These are phyloP conservation scores for Caprella mutica DNA, from an alignment of 2,888 invertebrate genomes.

Conservation along the genomic window DNA sequence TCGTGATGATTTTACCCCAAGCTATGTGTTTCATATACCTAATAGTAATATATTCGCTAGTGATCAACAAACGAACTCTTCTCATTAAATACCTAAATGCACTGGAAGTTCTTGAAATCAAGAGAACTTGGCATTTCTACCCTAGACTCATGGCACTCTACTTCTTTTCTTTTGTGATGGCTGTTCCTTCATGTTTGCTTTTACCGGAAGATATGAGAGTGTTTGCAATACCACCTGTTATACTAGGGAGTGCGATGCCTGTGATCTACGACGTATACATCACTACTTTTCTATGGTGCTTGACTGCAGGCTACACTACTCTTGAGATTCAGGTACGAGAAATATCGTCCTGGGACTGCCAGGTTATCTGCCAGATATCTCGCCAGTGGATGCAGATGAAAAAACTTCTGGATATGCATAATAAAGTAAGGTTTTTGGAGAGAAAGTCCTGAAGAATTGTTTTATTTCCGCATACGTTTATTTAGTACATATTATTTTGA, in stretches of 20 bases:
- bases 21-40: slow-evolving; percentile 3
- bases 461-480: too few species aligned
- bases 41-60: background rate
- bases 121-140: background rate
- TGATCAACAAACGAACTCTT: background rate
- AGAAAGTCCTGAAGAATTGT: too few species aligned
- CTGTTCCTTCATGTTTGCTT: background rate
- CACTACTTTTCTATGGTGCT: background rate
- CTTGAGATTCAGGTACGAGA: background rate
- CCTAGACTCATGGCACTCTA: background rate
- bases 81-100: background rate
- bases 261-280: slow-evolving; percentile 1
- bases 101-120: background rate
- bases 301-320: background rate
- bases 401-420: slow-evolving; percentile 2
- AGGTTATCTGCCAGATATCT: background rate
- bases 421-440: background rate
- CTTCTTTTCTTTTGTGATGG: background rate
- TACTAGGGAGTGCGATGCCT: background rate
- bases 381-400: background rate
- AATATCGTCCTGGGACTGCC: background rate
- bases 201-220: background rate
- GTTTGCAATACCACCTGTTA: background rate
- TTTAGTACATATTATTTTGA: too few species aligned
- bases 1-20: background rate